Percentiles rank a stretch among this genome's conserved stretches.
These are phyloP conservation scores for Trachythela sp. DNA, from an alignment of 64 coral and sea anemone species.

Conservation along the genomic window DNA sequence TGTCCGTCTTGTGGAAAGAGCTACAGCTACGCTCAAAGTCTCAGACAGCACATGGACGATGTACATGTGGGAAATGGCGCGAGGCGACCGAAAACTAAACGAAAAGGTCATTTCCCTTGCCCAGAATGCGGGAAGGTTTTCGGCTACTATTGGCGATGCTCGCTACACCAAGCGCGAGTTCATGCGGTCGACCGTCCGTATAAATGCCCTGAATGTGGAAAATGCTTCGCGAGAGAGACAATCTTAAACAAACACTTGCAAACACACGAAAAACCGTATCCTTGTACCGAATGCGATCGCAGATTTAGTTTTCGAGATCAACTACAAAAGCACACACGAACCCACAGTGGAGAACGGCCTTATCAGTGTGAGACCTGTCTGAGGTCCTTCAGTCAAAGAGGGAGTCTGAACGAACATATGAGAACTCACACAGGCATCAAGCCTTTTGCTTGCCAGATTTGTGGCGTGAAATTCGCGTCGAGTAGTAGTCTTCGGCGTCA, in stretches of 20 bases:
- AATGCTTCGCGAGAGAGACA: neutral
- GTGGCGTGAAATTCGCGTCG: neutral
- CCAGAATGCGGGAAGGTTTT: conserved; percentile 10
- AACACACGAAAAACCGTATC: conserved; percentile 2
- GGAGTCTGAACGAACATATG: neutral
- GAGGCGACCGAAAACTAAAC: neutral
- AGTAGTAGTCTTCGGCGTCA: neutral
- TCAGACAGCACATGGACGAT: conserved; percentile 9
- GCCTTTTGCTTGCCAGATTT: neutral
- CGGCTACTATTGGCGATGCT: neutral
- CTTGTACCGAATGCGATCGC: neutral
- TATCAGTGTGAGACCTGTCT: neutral
- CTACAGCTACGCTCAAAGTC: conserved; percentile 7
- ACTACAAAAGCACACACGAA: neutral
- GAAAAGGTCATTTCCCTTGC: conserved; percentile 10
- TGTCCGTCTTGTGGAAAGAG: conserved; percentile 7
- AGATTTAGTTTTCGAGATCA: neutral
- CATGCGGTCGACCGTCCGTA: neutral
- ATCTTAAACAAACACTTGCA: conserved; percentile 9
- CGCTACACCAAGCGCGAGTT: neutral
- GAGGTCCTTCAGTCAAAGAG: neutral
- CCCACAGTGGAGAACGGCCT: neutral
- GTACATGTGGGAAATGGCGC: neutral
- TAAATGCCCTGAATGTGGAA: neutral
- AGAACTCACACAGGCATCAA: neutral